phyloP scores from a whole-genome alignment of 2,888 invertebrate genomes.

The Thecophora atra region DNA sequence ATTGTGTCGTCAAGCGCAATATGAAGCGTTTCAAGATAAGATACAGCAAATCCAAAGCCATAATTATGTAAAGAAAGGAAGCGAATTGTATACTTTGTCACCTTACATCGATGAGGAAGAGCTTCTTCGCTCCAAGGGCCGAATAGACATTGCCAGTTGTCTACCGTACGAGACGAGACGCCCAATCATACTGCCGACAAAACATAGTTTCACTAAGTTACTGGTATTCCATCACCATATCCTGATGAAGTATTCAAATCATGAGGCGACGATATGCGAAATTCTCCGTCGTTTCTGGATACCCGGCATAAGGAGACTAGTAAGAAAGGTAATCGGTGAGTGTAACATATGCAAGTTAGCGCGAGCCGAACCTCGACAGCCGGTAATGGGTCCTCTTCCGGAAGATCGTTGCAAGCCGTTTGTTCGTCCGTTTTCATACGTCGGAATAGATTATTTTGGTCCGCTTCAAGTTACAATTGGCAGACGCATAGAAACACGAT shows the following conservation, averaged over 20 bases:
- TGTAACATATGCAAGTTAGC: too few species aligned
- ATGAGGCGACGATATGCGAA: slow-evolving; percentile 28
- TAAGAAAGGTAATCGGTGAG: too few species aligned
- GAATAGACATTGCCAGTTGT: slow-evolving; percentile 35
- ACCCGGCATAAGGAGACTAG: too few species aligned
- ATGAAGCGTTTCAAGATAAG: neutral
- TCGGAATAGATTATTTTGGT: too few species aligned
- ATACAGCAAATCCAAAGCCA: slow-evolving; percentile 1
- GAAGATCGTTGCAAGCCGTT: too few species aligned
- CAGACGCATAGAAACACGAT: too few species aligned
- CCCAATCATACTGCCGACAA: slow-evolving; percentile 27
- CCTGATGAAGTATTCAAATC: slow-evolving; percentile 35
- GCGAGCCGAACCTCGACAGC: too few species aligned
- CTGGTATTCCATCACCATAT: slow-evolving; percentile 19
- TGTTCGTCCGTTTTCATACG: too few species aligned
- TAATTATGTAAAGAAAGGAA: too few species aligned
- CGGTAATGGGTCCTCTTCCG: too few species aligned
- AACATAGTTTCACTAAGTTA: slow-evolving; percentile 24
- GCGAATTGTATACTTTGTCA: slow-evolving; percentile 17
- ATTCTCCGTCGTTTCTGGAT: too few species aligned
- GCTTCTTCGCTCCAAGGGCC: slow-evolving; percentile 33
- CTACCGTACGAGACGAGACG: slow-evolving; percentile 20
- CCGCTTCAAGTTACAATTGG: too few species aligned
- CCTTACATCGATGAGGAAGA: slow-evolving; percentile 37
- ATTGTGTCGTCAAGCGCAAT: slow-evolving; percentile 4